phyloP scores from a whole-genome alignment of 2,888 invertebrate species.

The Sarcophaga rosellei region DNA sequence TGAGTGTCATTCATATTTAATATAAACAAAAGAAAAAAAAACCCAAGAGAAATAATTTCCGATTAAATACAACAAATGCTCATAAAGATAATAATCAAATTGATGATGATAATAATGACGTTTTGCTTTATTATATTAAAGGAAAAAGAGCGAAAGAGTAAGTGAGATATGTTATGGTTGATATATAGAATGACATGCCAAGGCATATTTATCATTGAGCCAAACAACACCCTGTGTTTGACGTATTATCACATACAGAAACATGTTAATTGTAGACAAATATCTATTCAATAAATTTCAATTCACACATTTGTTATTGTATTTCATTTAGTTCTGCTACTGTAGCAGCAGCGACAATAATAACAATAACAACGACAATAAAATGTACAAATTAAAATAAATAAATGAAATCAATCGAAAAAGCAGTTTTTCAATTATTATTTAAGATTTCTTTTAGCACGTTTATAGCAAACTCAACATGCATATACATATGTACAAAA shows the following conservation, averaged over 20 bases:
- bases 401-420: conserved; percentile 6
- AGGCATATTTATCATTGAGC: neutral
- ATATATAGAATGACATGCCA: too few species aligned
- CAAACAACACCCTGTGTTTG: neutral
- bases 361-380: neutral
- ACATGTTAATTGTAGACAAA: conserved; percentile 59
- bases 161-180: too few species aligned
- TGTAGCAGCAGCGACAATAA: conserved; percentile 17
- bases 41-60: neutral
- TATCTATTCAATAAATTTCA: conserved; percentile 62
- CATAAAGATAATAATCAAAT: too few species aligned
- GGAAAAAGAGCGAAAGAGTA: too few species aligned
- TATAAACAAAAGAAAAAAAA: neutral
- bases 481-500: too few species aligned
- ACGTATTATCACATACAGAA: conserved; percentile 37
- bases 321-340: too few species aligned
- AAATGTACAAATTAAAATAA: conserved; percentile 33
- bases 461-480: conserved; percentile 16
- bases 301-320: conserved; percentile 45
- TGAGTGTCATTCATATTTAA: neutral
- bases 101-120: too few species aligned
- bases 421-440: neutral
- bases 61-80: too few species aligned
- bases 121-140: too few species aligned
- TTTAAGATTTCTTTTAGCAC: neutral